Evolutionary conservation across 2,797 vertebrate genomes (phyloP).

Genomic region (Meda fulgida): DNA sequence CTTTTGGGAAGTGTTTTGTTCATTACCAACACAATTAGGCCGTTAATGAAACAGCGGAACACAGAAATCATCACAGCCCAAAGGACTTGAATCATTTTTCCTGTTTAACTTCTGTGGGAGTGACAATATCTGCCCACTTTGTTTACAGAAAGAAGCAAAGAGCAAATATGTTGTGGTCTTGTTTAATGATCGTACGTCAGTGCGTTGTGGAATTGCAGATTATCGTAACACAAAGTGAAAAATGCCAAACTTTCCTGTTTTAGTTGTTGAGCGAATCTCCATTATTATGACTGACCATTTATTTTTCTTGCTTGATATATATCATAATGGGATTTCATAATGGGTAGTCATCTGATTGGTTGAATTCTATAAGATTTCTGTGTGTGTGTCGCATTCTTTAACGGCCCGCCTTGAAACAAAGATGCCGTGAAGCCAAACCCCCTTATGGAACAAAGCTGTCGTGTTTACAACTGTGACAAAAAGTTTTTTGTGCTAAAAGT

Average conservation of each 20-base stretch:
- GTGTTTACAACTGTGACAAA: too few species aligned
- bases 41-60: slow-evolving; percentile 71
- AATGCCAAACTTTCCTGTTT: neutral
- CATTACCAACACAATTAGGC: slow-evolving; percentile 77
- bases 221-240: slow-evolving; percentile 48
- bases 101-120: slow-evolving; percentile 13
- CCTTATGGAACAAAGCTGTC: too few species aligned
- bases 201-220: slow-evolving; percentile 12
- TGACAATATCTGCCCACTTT: neutral
- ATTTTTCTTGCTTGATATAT: neutral
- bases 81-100: slow-evolving; percentile 65
- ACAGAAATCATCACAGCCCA: slow-evolving; percentile 69
- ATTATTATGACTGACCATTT: neutral
- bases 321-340: too few species aligned
- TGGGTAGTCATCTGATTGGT: too few species aligned
- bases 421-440: too few species aligned
- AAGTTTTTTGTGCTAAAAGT: too few species aligned
- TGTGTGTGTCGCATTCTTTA: too few species aligned
- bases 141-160: slow-evolving; percentile 48
- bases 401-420: too few species aligned
- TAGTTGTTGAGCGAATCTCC: neutral
- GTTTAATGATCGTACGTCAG: slow-evolving; percentile 55
- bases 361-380: too few species aligned
- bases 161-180: slow-evolving; percentile 49
- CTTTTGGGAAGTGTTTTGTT: slow-evolving; percentile 71